These are phyloP conservation scores for Psettodes erumei DNA, from an alignment of 2,113 vertebrate genomes.

Conservation along the genomic window DNA sequence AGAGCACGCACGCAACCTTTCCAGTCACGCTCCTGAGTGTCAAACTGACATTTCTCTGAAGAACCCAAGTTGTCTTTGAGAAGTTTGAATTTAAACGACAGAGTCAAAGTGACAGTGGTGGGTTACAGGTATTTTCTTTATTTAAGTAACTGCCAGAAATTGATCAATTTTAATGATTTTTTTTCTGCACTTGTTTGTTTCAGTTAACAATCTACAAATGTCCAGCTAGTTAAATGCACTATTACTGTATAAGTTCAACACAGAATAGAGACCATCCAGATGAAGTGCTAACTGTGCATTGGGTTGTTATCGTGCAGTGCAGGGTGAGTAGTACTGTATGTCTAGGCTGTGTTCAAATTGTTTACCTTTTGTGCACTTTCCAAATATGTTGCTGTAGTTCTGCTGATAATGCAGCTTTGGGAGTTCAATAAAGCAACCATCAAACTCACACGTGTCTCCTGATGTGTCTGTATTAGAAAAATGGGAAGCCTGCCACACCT, in stretches of 20 bases:
- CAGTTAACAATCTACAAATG: neutral
- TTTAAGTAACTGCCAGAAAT: neutral
- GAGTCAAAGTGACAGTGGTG: neutral
- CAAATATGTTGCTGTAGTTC: constrained; percentile 53
- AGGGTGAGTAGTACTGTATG: constrained; percentile 24
- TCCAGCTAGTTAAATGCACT: neutral
- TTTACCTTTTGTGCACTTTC: constrained; percentile 69
- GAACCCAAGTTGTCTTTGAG: constrained; percentile 20
- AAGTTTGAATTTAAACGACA: constrained; percentile 12
- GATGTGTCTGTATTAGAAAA: neutral
- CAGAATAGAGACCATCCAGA: neutral
- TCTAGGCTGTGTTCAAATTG: constrained; percentile 47
- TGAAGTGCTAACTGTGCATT: constrained; percentile 35
- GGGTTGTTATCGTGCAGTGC: constrained; percentile 35
- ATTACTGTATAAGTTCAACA: neutral
- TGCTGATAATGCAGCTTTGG: constrained; percentile 55
- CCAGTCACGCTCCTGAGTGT: neutral
- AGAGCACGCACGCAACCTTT: neutral
- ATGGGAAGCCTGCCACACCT: neutral
- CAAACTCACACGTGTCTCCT: neutral
- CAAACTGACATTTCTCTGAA: neutral
- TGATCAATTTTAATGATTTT: neutral
- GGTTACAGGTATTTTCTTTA: neutral
- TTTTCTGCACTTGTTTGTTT: constrained; percentile 28
- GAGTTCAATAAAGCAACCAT: constrained; percentile 66